Conservation (phyloP, 2,113 vertebrate species). For the Prunella fulvescens region DNA sequence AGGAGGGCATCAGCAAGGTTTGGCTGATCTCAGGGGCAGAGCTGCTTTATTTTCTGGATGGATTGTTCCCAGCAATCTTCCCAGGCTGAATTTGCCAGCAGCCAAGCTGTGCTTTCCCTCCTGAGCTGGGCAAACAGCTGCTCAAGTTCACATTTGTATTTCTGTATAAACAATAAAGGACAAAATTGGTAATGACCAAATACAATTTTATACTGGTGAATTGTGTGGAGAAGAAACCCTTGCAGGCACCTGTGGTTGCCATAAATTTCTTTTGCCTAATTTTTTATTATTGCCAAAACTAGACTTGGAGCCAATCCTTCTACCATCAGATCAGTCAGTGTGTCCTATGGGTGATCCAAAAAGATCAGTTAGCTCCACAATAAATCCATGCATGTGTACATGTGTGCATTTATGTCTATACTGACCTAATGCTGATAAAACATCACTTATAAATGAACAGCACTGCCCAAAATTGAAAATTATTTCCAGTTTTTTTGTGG, state of each 20-base stretch:
- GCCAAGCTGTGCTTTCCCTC: not conserved
- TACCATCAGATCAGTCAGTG: not conserved
- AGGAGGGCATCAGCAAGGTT: not conserved
- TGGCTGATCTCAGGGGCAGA: not conserved
- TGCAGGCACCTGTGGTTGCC: not conserved
- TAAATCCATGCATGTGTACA: not conserved
- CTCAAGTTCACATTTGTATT: conserved; percentile 25
- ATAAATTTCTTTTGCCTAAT: not conserved
- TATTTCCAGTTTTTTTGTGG: not conserved
- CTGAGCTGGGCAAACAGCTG: not conserved
- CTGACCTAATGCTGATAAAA: not conserved
- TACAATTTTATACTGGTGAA: not conserved
- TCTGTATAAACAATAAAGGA: not conserved
- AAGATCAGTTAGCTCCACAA: not conserved
- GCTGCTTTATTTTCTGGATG: conserved; percentile 26
- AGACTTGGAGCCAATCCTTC: not conserved
- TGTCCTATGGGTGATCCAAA: not conserved
- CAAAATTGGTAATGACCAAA: not conserved
- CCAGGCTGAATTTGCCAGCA: not conserved
- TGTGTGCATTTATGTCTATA: not conserved
- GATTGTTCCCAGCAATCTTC: conserved; percentile 23
- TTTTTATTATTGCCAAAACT: not conserved
- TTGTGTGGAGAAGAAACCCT: not conserved
- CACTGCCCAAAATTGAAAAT: not conserved
- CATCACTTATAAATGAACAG: not conserved